phyloP scores from a whole-genome alignment of 2,888 invertebrate genomes.

The Torymus auratus region DNA sequence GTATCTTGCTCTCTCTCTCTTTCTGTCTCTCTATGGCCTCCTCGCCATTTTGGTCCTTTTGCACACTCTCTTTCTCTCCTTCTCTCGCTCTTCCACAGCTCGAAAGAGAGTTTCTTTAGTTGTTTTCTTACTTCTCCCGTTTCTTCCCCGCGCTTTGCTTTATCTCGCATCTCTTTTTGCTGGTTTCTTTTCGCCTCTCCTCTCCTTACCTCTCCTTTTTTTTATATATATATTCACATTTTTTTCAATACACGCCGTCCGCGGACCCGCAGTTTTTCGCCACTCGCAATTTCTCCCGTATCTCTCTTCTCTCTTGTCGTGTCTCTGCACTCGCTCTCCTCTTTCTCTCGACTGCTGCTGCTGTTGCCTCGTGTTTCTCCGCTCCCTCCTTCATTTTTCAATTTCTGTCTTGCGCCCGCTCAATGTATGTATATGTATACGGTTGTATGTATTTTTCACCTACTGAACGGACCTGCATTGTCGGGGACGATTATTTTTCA shows the following conservation, averaged over 20 bases:
- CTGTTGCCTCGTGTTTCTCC: conserved; percentile 27
- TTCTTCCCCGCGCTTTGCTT: conserved; percentile 52
- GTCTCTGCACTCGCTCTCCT: background rate
- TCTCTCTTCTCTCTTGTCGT: background rate
- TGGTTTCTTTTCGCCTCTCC: conserved; percentile 45
- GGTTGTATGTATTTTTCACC: background rate
- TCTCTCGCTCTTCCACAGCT: conserved; percentile 23
- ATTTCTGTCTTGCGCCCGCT: background rate
- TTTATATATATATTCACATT: conserved; percentile 37
- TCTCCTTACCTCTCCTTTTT: conserved; percentile 31
- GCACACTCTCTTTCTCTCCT: conserved; percentile 26
- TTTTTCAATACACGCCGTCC: conserved; percentile 31
- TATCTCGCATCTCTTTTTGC: conserved; percentile 50
- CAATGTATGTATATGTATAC: background rate
- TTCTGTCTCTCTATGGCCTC: conserved; percentile 33
- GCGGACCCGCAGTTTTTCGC: conserved; percentile 35
- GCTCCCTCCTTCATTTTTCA: conserved; percentile 23
- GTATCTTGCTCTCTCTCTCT: conserved; percentile 41
- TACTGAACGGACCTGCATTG: background rate
- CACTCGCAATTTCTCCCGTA: conserved; percentile 25
- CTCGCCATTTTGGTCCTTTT: conserved; percentile 41
- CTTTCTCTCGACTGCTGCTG: background rate
- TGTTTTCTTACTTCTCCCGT: conserved; percentile 55
- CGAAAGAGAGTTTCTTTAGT: conserved; percentile 49
- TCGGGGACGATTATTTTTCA: too few species aligned